Conservation (phyloP, 92 coral and sea anemone genomes). For the Heteractis magnifica region DNA sequence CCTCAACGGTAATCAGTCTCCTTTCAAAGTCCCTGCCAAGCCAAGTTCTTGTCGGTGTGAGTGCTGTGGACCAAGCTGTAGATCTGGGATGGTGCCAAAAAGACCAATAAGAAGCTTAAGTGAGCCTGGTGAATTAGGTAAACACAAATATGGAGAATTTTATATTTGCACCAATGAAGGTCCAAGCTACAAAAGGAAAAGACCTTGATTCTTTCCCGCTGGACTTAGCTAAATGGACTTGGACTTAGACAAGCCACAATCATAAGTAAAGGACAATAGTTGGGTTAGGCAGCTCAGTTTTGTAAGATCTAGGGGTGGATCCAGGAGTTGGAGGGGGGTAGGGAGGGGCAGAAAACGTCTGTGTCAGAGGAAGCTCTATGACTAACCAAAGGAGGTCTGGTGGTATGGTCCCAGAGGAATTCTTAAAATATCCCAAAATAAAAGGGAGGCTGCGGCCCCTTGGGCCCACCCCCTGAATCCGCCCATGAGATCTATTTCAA, state of each 20-base stretch:
- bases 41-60: slow-evolving; percentile 18
- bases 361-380: too few relatives aligned
- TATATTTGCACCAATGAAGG: background rate
- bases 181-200: background rate
- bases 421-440: too few relatives aligned
- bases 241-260: background rate
- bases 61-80: slow-evolving; percentile 16
- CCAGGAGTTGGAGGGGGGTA: too few relatives aligned
- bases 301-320: too few relatives aligned
- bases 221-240: background rate
- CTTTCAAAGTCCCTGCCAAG: background rate
- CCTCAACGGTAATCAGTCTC: background rate
- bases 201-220: background rate
- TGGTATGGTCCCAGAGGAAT: too few relatives aligned
- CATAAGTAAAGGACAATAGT: too few relatives aligned
- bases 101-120: slow-evolving; percentile 5
- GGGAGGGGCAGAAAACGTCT: too few relatives aligned
- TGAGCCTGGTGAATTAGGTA: background rate
- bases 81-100: slow-evolving; percentile 8
- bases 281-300: too few relatives aligned
- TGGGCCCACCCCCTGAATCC: too few relatives aligned
- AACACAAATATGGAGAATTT: background rate
- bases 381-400: too few relatives aligned
- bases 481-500: too few relatives aligned
- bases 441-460: too few relatives aligned